Conservation (phyloP, 2,113 vertebrate species). For the Ophiodon elongatus region DNA sequence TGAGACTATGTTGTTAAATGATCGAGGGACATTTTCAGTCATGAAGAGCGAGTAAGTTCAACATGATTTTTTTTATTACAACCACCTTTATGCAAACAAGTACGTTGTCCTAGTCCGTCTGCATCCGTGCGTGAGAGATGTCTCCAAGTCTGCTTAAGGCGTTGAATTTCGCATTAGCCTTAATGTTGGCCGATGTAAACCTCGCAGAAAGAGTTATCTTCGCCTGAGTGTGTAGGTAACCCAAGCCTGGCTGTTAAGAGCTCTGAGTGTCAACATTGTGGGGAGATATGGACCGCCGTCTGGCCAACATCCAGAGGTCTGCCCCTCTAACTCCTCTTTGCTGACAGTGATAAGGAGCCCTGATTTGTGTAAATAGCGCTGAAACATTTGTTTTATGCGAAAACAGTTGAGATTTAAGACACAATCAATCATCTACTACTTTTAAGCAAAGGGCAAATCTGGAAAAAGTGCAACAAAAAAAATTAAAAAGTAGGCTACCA, state of each 20-base stretch:
- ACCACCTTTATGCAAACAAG: conserved; percentile 26
- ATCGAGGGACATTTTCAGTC: neutral
- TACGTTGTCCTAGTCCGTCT: neutral
- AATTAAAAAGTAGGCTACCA: conserved; percentile 19
- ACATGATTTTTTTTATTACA: conserved; percentile 60
- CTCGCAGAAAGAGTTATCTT: conserved; percentile 70
- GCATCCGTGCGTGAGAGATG: conserved; percentile 41
- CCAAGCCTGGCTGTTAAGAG: conserved; percentile 79
- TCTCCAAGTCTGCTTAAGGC: conserved; percentile 40
- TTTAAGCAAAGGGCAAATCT: neutral
- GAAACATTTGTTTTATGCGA: conserved; percentile 37
- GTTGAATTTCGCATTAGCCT: conserved; percentile 72
- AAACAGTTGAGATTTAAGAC: conserved; percentile 40
- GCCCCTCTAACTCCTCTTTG: conserved; percentile 48
- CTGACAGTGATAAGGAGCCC: conserved; percentile 72
- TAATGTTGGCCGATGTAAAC: conserved; percentile 73
- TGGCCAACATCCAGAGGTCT: conserved; percentile 78
- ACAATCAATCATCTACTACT: conserved; percentile 29
- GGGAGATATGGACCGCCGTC: conserved; percentile 74
- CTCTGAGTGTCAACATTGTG: conserved; percentile 82
- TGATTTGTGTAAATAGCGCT: conserved; percentile 61
- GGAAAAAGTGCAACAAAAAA: conserved; percentile 11
- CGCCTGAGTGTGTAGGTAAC: conserved; percentile 74
- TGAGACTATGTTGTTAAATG: neutral
- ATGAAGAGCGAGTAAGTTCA: conserved; percentile 26